phyloP scores from a whole-genome alignment of 2,888 invertebrate species.

The Adelognathus sp. region DNA sequence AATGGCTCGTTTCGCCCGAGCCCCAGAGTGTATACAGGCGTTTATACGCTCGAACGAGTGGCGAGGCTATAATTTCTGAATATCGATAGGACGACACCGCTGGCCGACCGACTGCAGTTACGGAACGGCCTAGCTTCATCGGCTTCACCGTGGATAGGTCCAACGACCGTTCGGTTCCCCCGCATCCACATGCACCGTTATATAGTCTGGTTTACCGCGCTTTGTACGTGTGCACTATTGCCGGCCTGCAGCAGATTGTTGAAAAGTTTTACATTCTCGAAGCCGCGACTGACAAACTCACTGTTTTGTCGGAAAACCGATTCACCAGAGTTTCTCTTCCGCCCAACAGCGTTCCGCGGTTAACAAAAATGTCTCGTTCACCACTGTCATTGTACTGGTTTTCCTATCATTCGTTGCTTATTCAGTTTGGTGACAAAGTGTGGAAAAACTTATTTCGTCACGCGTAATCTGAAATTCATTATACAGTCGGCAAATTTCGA shows the following conservation, averaged over 20 bases:
- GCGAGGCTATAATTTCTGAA: conserved; percentile 49
- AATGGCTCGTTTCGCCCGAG: conserved; percentile 47
- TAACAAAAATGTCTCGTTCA: conserved; percentile 14
- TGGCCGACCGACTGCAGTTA: conserved; percentile 6
- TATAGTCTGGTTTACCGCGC: conserved; percentile 1
- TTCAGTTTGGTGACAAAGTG: too few species aligned
- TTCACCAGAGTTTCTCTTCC: conserved; percentile 6
- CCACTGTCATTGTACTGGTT: neutral
- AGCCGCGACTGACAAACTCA: conserved; percentile 15
- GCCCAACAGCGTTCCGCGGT: neutral
- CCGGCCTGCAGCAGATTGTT: conserved; percentile 33
- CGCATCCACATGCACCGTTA: neutral
- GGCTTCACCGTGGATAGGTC: conserved; percentile 23
- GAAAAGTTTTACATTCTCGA: conserved; percentile 37
- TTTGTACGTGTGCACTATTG: neutral
- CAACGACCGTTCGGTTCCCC: conserved; percentile 25
- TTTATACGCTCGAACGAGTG: conserved; percentile 41
- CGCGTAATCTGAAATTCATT: too few species aligned
- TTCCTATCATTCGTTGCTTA: too few species aligned
- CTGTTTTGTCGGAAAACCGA: neutral
- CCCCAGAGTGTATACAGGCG: conserved; percentile 39
- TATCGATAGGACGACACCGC: conserved; percentile 47
- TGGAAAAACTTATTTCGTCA: too few species aligned
- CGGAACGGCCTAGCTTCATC: conserved; percentile 29
- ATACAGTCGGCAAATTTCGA: too few species aligned